Conservation (phyloP, 1,140 invertebrate genomes). For the Brachionus manjavacas region DNA sequence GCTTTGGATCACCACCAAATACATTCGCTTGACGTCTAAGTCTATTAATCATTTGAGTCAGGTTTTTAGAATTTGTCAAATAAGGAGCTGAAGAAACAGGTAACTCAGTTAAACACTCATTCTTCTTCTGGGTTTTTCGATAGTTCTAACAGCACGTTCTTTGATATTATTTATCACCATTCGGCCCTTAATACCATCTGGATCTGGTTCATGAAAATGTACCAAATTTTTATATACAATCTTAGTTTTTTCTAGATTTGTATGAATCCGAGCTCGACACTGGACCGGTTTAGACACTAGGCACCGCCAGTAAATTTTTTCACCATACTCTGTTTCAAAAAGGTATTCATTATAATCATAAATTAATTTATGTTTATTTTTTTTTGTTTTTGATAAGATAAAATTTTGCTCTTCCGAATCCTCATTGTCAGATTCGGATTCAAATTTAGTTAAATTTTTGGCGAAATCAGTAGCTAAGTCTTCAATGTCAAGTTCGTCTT, state of each 20-base stretch:
- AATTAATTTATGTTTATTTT: background rate
- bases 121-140: background rate
- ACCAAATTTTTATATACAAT: background rate
- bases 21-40: no score
- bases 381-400: background rate
- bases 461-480: background rate
- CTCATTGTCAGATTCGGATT: background rate
- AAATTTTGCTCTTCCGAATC: background rate
- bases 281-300: background rate
- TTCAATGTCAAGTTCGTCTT: background rate
- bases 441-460: background rate
- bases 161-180: background rate
- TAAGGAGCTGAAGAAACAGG: no score
- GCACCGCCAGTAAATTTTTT: background rate
- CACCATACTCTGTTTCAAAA: background rate
- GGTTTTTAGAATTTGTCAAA: no score
- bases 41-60: no score
- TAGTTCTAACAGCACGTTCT: background rate
- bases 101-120: background rate
- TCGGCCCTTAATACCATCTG: background rate
- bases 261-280: background rate
- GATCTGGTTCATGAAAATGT: background rate
- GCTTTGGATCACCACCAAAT: no score
- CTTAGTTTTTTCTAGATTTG: background rate
- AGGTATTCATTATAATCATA: background rate